Evolutionary conservation across 2,797 vertebrate genomes (phyloP).

Genomic region (Malurus leucopterus): DNA sequence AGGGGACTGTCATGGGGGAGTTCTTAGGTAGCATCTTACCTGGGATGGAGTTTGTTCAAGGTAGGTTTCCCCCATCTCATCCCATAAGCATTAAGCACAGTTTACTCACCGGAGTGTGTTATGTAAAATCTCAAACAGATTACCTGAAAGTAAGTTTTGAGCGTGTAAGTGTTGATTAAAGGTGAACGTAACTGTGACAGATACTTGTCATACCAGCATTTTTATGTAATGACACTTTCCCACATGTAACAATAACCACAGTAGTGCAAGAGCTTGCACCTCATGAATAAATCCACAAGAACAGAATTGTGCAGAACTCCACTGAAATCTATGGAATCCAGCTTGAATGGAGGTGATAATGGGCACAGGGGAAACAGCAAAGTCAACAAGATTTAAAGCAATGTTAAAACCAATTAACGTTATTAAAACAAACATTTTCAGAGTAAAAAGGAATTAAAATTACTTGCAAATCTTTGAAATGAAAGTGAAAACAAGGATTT

Average conservation of each 20-base stretch:
- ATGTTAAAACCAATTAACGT: neutral
- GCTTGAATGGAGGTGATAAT: neutral
- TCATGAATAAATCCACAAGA: neutral
- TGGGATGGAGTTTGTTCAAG: neutral
- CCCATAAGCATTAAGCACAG: neutral
- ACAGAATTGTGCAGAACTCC: neutral
- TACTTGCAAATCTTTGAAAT: neutral
- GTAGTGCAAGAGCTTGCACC: neutral
- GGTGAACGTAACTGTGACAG: neutral
- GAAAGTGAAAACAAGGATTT: neutral
- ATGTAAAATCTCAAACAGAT: neutral
- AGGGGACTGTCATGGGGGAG: neutral
- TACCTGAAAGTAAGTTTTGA: neutral
- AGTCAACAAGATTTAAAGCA: neutral
- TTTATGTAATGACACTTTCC: neutral
- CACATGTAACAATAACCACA: neutral
- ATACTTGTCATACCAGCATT: neutral
- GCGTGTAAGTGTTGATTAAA: rapidly evolving
- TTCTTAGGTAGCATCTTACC: neutral
- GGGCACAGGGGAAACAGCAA: neutral
- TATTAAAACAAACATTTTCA: neutral
- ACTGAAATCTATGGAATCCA: neutral
- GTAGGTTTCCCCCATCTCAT: neutral
- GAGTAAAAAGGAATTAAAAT: neutral
- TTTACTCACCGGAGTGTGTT: neutral